phyloP scores from a whole-genome alignment of 2,113 vertebrate genomes.

The Ellobius talpinus region DNA sequence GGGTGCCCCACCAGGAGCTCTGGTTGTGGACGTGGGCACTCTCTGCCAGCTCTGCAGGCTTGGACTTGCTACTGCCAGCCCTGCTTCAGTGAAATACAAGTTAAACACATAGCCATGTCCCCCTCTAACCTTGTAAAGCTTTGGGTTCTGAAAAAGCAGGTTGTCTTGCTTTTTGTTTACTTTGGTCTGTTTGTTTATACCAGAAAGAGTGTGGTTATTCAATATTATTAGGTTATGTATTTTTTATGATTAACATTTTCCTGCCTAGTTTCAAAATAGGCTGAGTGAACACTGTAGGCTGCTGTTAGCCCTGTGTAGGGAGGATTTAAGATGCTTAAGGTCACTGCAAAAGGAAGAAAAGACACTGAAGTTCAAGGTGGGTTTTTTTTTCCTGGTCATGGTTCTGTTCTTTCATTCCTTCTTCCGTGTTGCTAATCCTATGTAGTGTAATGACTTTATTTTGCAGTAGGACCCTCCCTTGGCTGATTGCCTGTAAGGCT shows the following conservation, averaged over 20 bases:
- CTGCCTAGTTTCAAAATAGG: neutral
- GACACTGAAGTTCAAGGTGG: neutral
- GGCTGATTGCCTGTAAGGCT: constrained; percentile 49
- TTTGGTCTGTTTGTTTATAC: neutral
- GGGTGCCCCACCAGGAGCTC: neutral
- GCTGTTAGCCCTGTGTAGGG: neutral
- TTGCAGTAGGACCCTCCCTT: constrained; percentile 44
- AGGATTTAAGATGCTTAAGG: constrained; percentile 3
- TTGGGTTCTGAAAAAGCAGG: neutral
- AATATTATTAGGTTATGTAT: neutral
- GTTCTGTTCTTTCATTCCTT: neutral
- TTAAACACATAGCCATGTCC: neutral
- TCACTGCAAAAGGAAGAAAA: neutral
- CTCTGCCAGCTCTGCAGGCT: neutral
- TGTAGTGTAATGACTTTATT: neutral
- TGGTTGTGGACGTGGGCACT: too few relatives aligned
- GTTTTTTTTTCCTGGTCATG: neutral
- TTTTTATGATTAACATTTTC: neutral
- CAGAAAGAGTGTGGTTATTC: neutral
- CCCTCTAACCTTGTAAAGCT: neutral
- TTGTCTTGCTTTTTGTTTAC: neutral
- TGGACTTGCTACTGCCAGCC: neutral
- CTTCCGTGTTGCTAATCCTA: neutral
- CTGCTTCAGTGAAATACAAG: neutral
- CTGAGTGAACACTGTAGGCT: neutral